A percentile compares a stretch with the other conserved stretches of the same genome.
Conservation (phyloP, 2,888 invertebrate genomes). For the Spilarctia lutea region DNA sequence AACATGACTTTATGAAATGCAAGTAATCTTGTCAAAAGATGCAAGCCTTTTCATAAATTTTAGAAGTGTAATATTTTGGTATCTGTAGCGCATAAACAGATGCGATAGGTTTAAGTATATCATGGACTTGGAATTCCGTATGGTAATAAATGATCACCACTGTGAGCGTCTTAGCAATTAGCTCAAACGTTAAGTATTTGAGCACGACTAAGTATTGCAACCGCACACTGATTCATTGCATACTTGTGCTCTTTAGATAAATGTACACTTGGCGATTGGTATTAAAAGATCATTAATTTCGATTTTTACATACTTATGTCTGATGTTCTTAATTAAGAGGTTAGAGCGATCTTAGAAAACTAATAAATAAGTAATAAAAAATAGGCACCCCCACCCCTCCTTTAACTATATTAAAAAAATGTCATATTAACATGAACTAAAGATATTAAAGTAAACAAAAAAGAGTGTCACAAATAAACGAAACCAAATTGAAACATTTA, state of each 20-base stretch:
- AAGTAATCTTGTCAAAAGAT: background rate
- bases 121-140: constrained; percentile 44
- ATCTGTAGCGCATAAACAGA: constrained; percentile 4
- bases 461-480: no score
- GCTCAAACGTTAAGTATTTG: constrained; percentile 51
- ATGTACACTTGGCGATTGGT: constrained; percentile 35
- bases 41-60: constrained; percentile 3
- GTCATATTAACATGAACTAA: no score
- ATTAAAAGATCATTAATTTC: constrained; percentile 46
- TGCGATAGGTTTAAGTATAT: constrained; percentile 23
- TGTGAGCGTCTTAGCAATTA: constrained; percentile 50
- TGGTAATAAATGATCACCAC: constrained; percentile 48
- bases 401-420: no score
- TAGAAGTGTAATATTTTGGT: background rate
- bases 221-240: constrained; percentile 43
- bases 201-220: constrained; percentile 44
- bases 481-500: no score
- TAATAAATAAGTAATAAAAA: background rate
- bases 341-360: background rate
- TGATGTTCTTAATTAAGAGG: background rate
- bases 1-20: background rate
- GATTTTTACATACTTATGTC: constrained; percentile 9
- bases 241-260: constrained; percentile 44
- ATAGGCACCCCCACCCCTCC: no score
- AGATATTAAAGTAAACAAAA: no score